Percentiles rank a stretch among this genome's conserved stretches.
Evolutionary conservation across 2,113 vertebrate genomes (phyloP).

Genomic region (Anguilla rostrata): DNA sequence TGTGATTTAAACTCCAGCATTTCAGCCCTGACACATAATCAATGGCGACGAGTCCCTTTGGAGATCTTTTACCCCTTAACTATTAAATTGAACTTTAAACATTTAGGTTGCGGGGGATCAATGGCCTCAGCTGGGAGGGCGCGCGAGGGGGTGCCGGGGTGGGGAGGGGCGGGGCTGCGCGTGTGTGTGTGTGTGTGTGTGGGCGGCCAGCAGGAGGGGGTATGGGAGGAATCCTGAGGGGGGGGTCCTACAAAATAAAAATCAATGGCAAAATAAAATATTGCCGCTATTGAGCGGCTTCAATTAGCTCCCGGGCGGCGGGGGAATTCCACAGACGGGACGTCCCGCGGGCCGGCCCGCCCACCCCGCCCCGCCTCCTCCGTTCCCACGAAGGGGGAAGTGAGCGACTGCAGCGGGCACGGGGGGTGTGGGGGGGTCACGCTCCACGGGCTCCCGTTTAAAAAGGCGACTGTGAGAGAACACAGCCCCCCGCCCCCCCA

Average conservation of each 20-base stretch:
- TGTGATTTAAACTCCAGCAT: conserved; percentile 72
- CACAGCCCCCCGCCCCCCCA: not conserved
- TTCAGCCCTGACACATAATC: conserved; percentile 83
- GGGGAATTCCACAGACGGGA: conserved; percentile 58
- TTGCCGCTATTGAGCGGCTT: conserved; percentile 64
- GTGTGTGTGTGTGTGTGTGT: conserved; percentile 33
- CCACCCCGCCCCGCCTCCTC: not conserved
- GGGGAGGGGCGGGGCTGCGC: conserved; percentile 4
- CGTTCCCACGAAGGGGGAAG: not conserved
- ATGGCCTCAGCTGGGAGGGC: conserved; percentile 75
- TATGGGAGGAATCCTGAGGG: conserved; percentile 35
- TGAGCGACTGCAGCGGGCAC: not conserved
- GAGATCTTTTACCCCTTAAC: conserved; percentile 85
- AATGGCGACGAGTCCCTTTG: conserved; percentile 78
- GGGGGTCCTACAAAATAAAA: conserved; percentile 31
- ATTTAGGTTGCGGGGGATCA: conserved; percentile 77
- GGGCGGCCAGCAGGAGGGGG: not conserved
- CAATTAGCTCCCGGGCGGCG: conserved; percentile 62
- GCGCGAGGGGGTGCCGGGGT: conserved; percentile 43
- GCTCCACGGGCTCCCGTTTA: not conserved
- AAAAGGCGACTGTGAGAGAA: not conserved
- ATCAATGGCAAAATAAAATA: conserved; percentile 71
- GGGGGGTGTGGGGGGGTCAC: not conserved
- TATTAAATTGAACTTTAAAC: conserved; percentile 87
- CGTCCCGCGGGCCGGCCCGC: too few relatives aligned